phyloP scores from a whole-genome alignment of 2,797 vertebrate genomes.

The Pteronotus mesoamericanus region DNA sequence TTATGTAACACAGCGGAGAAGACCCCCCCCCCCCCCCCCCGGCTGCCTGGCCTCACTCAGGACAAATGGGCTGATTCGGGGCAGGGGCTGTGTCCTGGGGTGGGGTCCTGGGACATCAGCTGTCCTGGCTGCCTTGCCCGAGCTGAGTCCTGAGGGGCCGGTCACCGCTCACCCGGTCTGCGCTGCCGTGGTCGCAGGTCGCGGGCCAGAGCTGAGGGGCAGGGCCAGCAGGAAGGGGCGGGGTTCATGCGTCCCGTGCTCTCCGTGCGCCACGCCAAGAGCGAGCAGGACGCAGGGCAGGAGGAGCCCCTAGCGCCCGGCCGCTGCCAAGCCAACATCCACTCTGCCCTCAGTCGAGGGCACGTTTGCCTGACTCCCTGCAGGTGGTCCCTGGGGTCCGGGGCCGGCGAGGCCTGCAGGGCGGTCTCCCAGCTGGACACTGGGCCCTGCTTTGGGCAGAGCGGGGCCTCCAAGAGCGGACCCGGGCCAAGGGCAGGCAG shows the following conservation, averaged over 20 bases:
- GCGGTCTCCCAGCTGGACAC: not conserved
- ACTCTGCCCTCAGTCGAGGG: not conserved
- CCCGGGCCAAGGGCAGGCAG: accelerated
- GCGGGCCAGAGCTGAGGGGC: not conserved
- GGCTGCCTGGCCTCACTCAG: not conserved
- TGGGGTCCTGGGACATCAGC: no score
- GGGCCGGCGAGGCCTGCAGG: accelerated
- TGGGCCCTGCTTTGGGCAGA: not conserved
- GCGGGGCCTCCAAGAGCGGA: no score
- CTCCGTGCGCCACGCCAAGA: no score
- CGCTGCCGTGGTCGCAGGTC: not conserved
- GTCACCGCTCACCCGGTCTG: no score
- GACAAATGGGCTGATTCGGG: no score
- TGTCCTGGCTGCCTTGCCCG: not conserved
- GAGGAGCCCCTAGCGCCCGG: not conserved
- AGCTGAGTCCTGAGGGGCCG: not conserved
- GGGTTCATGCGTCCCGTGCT: not conserved
- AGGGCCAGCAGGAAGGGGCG: not conserved
- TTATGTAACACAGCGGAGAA: not conserved
- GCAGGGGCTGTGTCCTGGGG: not conserved
- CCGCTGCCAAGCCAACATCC: not conserved
- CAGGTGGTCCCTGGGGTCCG: accelerated
- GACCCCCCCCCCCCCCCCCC: no score
- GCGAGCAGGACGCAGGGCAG: accelerated
- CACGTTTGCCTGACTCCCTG: accelerated